Conservation (phyloP, 2,888 invertebrate species). For the Bellardia bayeri region DNA sequence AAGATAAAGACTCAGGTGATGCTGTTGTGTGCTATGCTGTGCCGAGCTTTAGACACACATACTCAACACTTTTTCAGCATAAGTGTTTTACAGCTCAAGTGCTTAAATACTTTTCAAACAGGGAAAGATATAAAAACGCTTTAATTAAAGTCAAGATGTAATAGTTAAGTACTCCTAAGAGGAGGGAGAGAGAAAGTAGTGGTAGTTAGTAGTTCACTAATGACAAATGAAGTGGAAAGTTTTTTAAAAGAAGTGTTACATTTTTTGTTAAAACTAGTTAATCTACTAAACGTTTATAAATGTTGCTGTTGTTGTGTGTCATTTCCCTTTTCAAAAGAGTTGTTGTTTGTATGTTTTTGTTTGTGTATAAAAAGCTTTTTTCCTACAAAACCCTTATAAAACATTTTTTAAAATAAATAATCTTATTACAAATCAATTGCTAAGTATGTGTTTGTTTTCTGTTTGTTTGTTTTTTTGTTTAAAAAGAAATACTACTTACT, state of each 20-base stretch:
- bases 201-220: constrained; percentile 1
- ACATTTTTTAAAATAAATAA: no score
- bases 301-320: no score
- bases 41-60: neutral
- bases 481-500: constrained; percentile 87
- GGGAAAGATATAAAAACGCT: constrained; percentile 30
- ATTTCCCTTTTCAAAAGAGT: no score
- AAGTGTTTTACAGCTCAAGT: constrained; percentile 48
- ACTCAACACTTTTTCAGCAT: constrained; percentile 27
- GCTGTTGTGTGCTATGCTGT: neutral
- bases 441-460: constrained; percentile 32
- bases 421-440: neutral
- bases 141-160: constrained; percentile 63
- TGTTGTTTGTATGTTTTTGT: no score
- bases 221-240: constrained; percentile 46
- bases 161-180: constrained; percentile 36
- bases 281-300: neutral
- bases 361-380: no score
- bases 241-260: neutral
- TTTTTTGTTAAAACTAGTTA: neutral
- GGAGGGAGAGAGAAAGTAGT: neutral
- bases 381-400: no score
- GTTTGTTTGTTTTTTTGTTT: neutral
- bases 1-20: constrained; percentile 14
- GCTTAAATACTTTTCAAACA: constrained; percentile 54